These are phyloP conservation scores for Pachypanchax playfairii DNA, from an alignment of 2,113 vertebrate genomes.

Conservation along the genomic window DNA sequence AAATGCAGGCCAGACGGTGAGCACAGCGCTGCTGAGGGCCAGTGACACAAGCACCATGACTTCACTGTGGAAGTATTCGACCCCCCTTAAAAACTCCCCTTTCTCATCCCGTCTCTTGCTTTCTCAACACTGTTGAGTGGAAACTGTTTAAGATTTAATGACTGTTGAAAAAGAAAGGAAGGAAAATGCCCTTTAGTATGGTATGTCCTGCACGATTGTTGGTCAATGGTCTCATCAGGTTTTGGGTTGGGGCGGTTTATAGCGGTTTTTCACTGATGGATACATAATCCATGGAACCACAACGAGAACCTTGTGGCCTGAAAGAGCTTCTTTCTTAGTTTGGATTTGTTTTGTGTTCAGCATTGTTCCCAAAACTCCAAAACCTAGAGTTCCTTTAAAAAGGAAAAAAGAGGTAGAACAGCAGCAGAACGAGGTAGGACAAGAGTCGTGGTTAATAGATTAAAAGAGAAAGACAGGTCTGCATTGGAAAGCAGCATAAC, in stretches of 20 bases:
- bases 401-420: constrained; percentile 26
- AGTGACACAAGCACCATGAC: constrained; percentile 76
- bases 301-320: constrained; percentile 38
- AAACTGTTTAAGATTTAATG: constrained; percentile 67
- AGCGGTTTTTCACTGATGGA: no score
- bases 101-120: constrained; percentile 54
- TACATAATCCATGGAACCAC: neutral
- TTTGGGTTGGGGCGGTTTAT: constrained; percentile 14
- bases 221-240: constrained; percentile 16
- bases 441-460: constrained; percentile 66
- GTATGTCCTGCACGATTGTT: constrained; percentile 20
- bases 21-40: constrained; percentile 63
- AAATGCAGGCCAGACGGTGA: constrained; percentile 73
- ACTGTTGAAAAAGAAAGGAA: constrained; percentile 35
- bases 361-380: constrained; percentile 6
- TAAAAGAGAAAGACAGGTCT: constrained; percentile 62
- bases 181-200: constrained; percentile 26
- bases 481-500: constrained; percentile 70
- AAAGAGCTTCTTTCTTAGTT: constrained; percentile 39
- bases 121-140: constrained; percentile 57
- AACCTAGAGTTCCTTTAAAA: constrained; percentile 24
- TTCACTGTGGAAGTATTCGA: constrained; percentile 72
- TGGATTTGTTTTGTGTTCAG: constrained; percentile 63
- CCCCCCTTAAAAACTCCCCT: constrained; percentile 40
- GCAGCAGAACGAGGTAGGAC: constrained; percentile 49